A percentile compares a stretch with the other conserved stretches of the same genome.
Evolutionary conservation across 2,888 invertebrate genomes (phyloP).

Genomic region (Scaptodrosophila latifasciaeformis): DNA sequence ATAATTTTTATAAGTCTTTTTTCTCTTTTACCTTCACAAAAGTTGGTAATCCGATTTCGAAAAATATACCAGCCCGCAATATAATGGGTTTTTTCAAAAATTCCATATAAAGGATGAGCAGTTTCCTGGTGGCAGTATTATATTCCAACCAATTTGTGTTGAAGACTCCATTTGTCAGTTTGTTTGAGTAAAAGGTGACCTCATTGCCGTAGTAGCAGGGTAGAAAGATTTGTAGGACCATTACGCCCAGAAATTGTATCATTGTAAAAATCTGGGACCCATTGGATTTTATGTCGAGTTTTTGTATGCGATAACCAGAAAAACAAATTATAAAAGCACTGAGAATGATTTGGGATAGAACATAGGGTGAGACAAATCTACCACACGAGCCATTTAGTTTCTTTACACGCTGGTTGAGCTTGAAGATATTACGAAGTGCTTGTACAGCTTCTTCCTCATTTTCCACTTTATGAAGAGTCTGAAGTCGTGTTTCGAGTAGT

Average conservation of each 20-base stretch:
- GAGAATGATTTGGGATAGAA: conserved; percentile 57
- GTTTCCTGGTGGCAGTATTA: conserved; percentile 47
- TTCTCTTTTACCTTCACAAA: conserved; percentile 59
- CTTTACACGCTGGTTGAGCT: conserved; percentile 24
- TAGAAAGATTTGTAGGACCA: conserved; percentile 66
- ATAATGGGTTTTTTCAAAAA: conserved; percentile 57
- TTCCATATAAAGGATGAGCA: conserved; percentile 63
- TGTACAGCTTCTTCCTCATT: conserved; percentile 29
- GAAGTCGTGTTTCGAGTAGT: conserved; percentile 52
- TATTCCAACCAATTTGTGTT: conserved; percentile 61
- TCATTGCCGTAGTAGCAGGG: conserved; percentile 70
- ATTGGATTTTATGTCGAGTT: conserved; percentile 40
- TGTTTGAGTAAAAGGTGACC: conserved; percentile 53
- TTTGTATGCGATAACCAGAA: conserved; percentile 57
- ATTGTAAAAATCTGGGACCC: conserved; percentile 43
- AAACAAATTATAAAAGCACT: conserved; percentile 68
- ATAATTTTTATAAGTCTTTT: conserved; percentile 1
- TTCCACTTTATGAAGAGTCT: conserved; percentile 18
- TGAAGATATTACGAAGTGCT: conserved; percentile 33
- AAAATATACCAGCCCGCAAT: conserved; percentile 61
- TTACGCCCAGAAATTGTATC: conserved; percentile 50
- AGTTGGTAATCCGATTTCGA: conserved; percentile 63
- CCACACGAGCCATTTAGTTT: conserved; percentile 40
- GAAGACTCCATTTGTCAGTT: conserved; percentile 52
- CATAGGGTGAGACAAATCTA: conserved; percentile 47